Evolutionary conservation across 2,797 vertebrate genomes (phyloP).

Genomic region (Psittacula derbiana): DNA sequence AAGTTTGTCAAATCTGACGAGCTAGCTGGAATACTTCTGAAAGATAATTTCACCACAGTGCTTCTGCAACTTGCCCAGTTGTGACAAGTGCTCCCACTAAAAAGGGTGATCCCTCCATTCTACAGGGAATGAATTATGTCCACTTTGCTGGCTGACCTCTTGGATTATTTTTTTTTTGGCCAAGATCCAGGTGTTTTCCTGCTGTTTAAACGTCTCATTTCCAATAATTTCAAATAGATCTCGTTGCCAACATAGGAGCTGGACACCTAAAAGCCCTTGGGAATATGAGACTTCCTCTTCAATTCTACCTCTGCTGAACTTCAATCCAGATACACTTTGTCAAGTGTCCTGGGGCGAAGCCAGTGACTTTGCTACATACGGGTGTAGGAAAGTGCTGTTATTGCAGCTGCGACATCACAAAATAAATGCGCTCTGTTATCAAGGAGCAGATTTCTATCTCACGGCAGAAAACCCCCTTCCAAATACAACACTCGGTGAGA

Average conservation of each 20-base stretch:
- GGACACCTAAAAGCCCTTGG: neutral
- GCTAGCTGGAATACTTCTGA: neutral
- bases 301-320: neutral
- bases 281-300: neutral
- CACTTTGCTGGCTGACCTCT: neutral
- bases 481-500: neutral
- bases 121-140: neutral
- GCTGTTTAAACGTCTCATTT: neutral
- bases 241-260: neutral
- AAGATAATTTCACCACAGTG: neutral
- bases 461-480: neutral
- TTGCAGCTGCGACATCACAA: neutral
- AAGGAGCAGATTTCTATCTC: neutral
- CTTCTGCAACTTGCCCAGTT: neutral
- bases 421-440: neutral
- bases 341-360: neutral
- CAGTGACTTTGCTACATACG: neutral
- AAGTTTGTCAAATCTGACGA: conserved; percentile 13
- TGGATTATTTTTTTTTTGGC: neutral
- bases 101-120: neutral
- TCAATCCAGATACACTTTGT: neutral
- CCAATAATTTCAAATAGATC: neutral
- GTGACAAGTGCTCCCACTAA: neutral
- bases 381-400: neutral
- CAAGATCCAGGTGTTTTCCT: neutral